Evolutionary conservation across 1,140 invertebrate species (phyloP).

Genomic region (Hirudo medicinalis): DNA sequence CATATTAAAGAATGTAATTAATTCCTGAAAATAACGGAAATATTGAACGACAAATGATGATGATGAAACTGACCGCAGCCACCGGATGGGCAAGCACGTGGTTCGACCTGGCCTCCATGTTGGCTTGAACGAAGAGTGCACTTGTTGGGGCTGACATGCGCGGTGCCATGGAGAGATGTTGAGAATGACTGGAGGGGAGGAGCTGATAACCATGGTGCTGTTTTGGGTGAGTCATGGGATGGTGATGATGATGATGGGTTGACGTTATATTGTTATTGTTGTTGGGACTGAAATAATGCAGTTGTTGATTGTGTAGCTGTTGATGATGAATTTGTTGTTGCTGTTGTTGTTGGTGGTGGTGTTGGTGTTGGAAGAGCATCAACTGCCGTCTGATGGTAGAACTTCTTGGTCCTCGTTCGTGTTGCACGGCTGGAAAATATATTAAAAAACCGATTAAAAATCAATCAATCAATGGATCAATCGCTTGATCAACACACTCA

Average conservation of each 20-base stretch:
- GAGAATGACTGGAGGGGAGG: not conserved
- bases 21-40: too few species aligned
- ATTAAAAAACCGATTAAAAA: not conserved
- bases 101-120: too few species aligned
- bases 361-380: constrained; percentile 45
- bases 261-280: not conserved
- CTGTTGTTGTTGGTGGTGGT: not conserved
- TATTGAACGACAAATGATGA: too few species aligned
- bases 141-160: too few species aligned
- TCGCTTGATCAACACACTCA: too few species aligned
- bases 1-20: too few species aligned
- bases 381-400: constrained; percentile 77
- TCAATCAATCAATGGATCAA: too few species aligned
- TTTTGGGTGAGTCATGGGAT: not conserved
- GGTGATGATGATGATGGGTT: constrained; percentile 2
- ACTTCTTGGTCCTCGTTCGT: constrained; percentile 85
- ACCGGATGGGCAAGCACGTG: too few species aligned
- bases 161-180: not conserved
- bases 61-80: too few species aligned
- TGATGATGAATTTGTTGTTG: constrained; percentile 9
- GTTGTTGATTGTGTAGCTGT: not conserved
- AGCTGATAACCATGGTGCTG: not conserved
- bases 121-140: too few species aligned
- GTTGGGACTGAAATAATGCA: constrained; percentile 5
- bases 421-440: constrained; percentile 69